phyloP scores from a whole-genome alignment of 2,888 invertebrate genomes.

The Campoplex nolae region DNA sequence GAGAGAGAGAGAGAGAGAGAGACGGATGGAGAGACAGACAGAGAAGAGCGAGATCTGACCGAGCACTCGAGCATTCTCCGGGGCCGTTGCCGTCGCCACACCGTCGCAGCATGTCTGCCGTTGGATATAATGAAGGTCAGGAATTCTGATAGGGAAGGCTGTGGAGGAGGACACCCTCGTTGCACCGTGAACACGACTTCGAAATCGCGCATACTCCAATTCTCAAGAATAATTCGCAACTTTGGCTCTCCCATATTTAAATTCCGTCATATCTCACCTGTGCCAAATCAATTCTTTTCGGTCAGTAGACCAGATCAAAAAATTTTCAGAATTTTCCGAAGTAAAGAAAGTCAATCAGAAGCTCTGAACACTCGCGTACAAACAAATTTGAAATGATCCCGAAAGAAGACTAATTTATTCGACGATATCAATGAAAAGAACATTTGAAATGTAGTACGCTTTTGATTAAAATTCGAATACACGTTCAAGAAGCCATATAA shows the following conservation, averaged over 20 bases:
- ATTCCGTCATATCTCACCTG: background rate
- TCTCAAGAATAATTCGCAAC: background rate
- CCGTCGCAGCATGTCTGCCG: constrained; percentile 53
- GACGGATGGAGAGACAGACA: constrained; percentile 24
- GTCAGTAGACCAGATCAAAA: background rate
- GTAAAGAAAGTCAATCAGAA: too few relatives aligned
- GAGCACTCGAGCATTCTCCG: constrained; percentile 51
- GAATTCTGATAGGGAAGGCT: constrained; percentile 67
- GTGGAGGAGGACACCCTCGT: constrained; percentile 50
- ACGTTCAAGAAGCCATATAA: too few relatives aligned
- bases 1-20: constrained; percentile 26
- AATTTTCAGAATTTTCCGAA: background rate
- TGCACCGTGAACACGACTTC: constrained; percentile 22
- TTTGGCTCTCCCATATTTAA: constrained; percentile 26
- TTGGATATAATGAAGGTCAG: constrained; percentile 71
- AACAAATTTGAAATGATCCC: too few relatives aligned
- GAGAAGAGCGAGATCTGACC: constrained; percentile 51
- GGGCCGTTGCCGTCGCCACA: constrained; percentile 54
- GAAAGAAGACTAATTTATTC: too few relatives aligned
- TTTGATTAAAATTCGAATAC: too few relatives aligned
- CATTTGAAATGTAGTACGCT: too few relatives aligned
- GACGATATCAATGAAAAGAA: too few relatives aligned
- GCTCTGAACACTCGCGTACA: too few relatives aligned
- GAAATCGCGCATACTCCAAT: constrained; percentile 20
- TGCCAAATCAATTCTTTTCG: background rate